Base-by-base conservation (phyloP, 2,797 vertebrate species). In the Acanthurus leucopareius region DNA sequence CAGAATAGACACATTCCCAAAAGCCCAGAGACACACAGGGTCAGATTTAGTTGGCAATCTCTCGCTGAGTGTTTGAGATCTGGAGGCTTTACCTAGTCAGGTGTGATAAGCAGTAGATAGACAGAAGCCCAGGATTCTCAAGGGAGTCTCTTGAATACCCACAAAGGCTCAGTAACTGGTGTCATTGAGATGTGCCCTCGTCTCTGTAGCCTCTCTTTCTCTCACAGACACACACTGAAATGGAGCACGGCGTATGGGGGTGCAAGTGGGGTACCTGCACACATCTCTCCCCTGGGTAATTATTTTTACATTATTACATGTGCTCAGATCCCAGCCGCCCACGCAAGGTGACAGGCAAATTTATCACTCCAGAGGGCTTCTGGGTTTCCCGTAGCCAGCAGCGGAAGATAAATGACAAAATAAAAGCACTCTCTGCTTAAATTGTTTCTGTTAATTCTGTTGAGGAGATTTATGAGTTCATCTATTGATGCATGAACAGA, bases 281-380 rank as follows among this genome's bases (percentile, higher is more conserved):
- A 85, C 89, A 89, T 84, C 86, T 93, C 89, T 96, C 95, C 94
- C 94, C 83, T 87, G 95, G 95, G 95, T 96, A 95, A 96, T 96
- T 95, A 96, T 96, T 96, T 95, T 94, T 96, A 96, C 95, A 96
- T 96, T 96, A 96, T 95, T 96, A 96, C 95, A 96, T 94, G 93
- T 96, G 94, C 95, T 96, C 93, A 94, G 95, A 96, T 96, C 94
- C 93, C 84, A 91, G 92, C 93, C 88, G 94, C 94, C 95, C 88
- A 91, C 86, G 86, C 78, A 72, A 94, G 94, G 92, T 96, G 95
- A 96, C 95, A 96, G 94, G 95, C 93, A 94, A 94, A 96, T 96
- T 95, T 95, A 96, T 96, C 95, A 96, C 92, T 91, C 88, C 84
- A 74, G 93, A 92, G 92, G 93, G 93, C 91, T 86, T 66, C 82